A percentile compares a stretch with the other conserved stretches of the same genome.
Evolutionary conservation across 2,888 invertebrate genomes (phyloP).

Genomic region (Choreutis nemorana): DNA sequence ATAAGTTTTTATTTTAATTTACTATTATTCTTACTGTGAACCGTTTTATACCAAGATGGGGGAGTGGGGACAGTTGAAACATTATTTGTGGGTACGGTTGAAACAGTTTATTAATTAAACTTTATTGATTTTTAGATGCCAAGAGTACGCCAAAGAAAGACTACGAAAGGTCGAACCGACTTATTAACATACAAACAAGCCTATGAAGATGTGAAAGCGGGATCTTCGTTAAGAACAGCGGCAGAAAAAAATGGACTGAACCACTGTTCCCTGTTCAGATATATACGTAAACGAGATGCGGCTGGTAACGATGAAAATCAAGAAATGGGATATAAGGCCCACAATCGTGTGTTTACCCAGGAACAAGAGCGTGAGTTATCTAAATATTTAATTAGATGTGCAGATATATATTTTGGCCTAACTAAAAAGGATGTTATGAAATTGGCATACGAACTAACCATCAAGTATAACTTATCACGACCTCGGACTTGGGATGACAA

Average conservation of each 20-base stretch:
- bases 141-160: too few relatives aligned
- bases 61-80: slow-evolving; percentile 1
- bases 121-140: slow-evolving; percentile 1
- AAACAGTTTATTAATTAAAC: too few relatives aligned
- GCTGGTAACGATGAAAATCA: background rate
- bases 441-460: slow-evolving; percentile 3
- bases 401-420: slow-evolving; percentile 7
- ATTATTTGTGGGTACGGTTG: too few relatives aligned
- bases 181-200: slow-evolving; percentile 1
- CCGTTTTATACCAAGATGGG: background rate
- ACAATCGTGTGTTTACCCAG: background rate
- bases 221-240: background rate
- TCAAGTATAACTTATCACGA: slow-evolving; percentile 2
- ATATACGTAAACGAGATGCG: background rate
- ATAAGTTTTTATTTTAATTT: slow-evolving; percentile 1
- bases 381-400: slow-evolving; percentile 4
- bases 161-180: background rate
- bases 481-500: slow-evolving; percentile 4
- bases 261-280: background rate
- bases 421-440: slow-evolving; percentile 4
- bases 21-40: background rate
- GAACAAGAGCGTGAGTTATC: slow-evolving; percentile 3
- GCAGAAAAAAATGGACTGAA: background rate
- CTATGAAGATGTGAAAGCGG: background rate
- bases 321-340: slow-evolving; percentile 3